Percentiles rank a stretch among this genome's conserved stretches.
Conservation (phyloP, 2,797 vertebrate species). For the Neomorphus geoffroyi region DNA sequence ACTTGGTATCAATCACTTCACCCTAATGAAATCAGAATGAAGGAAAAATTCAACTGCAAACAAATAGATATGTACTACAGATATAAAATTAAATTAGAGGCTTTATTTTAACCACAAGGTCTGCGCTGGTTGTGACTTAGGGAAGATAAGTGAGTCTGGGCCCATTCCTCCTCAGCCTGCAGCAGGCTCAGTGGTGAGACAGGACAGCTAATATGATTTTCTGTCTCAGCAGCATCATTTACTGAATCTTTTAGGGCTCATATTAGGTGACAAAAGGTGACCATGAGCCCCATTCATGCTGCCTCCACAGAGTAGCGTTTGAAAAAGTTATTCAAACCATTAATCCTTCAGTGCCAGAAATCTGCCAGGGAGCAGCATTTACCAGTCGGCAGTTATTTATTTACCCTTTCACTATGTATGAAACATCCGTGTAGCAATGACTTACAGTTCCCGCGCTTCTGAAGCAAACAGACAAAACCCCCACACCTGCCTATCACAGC, state of each 20-base stretch:
- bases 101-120: not conserved
- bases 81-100: not conserved
- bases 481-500: not conserved
- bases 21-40: not conserved
- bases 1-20: not conserved
- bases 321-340: not conserved
- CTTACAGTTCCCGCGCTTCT: not conserved
- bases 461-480: not conserved
- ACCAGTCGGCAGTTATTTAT: not conserved
- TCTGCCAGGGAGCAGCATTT: not conserved
- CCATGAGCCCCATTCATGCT: not conserved
- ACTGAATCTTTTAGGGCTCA: not conserved
- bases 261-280: not conserved
- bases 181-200: not conserved
- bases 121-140: not conserved
- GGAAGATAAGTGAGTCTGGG: not conserved
- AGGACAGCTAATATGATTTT: conserved; percentile 6
- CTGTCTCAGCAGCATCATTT: not conserved
- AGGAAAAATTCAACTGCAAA: not conserved
- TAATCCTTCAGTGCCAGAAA: not conserved
- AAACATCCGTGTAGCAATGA: not conserved
- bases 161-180: not conserved
- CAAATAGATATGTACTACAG: not conserved
- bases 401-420: not conserved
- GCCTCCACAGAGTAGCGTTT: not conserved